Evolutionary conservation across 2,888 invertebrate genomes (phyloP), one percentile per base, ranked within the genome.

Genomic region (Hipparchia sbordonii): DNA sequence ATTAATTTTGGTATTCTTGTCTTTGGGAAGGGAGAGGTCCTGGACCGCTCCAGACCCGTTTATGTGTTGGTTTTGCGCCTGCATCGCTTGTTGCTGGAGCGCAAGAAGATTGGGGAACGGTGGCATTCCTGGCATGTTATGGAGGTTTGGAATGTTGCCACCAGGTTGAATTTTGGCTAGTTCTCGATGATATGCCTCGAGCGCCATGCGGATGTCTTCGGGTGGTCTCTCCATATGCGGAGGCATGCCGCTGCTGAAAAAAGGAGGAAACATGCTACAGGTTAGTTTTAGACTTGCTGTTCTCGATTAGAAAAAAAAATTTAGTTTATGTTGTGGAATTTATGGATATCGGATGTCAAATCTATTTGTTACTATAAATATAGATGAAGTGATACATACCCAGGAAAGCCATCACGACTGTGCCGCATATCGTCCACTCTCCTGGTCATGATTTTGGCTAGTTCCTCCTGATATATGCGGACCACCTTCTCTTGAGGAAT

Each of bases 401-500:
- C 96, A 87, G 97, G 96, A 82, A 97, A 97, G 48, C 97, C 95
- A 74, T 97, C 97, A 61, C 97, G 95, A 56, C 95, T 96, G 78
- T 95, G 96, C 72, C 97, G 95, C 81, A 97, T 94, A 79, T 97
- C 97, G 67, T 97, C 96, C 71, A 96, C 95, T 77, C 97, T 91
- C 82, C 96, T 93, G 66, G 96, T 97, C 96, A 98, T 98, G 71
- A 99, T 95, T 87, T 99, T 99, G 73, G 98, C 97, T 77, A 99
- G 94, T 87, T 99, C 98, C 86, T 98, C 98, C 84, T 99, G 98
- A 87, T 99, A 99, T 84, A 99, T 98, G 84, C 98, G 95, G 60
- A 97, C 97, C 82, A 99, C 98, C 90, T 98, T 98, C 86, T 99
- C 99, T 87, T 99, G 98, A 57, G 99, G 97, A 91, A 99, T 97